Evolutionary conservation across 2,797 vertebrate genomes (phyloP), one percentile per base, ranked within the genome.

Genomic region (Nyctalus aviator): DNA sequence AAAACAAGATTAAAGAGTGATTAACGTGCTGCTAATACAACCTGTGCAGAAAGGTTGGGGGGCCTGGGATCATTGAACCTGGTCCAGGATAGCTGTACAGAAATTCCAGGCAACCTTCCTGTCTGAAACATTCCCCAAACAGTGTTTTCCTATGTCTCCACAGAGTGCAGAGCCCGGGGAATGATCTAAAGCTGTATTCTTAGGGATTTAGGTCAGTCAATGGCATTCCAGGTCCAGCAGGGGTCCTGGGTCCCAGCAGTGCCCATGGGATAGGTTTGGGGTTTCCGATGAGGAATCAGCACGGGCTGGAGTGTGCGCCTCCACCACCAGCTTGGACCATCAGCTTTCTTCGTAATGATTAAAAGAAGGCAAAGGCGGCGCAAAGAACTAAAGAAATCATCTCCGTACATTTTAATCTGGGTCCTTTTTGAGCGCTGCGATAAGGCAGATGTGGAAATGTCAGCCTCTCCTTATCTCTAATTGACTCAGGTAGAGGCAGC

Each of bases 391-490:
- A 95, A 95, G 97, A 97, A 98, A 98, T 98, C 96, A 97, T 98
- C 97, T 98, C 97, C 97, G 97, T 98, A 98, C 98, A 96, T 98
- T 98, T 98, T 98, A 98, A 98, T 98, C 98, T 97, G 97, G 97
- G 97, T 96, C 44, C 83, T 97, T 98, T 98, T 97, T 96, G 96
- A 98, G 97, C 96, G 1, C 96, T 72, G 96, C 95, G 98, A 98
- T 98, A 98, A 98, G 97, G 96, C 62, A 78, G 97, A 96, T 98
- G 97, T 98, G 97, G 97, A 98, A 98, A 98, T 98, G 98, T 98
- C 98, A 98, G 97, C 97, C 96, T 97, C 98, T 93, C 98, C 98
- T 98, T 98, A 98, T 98, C 98, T 98, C 97, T 98, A 98, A 98
- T 98, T 98, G 98, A 98, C 98, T 98, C 98, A 98, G 98, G 97